Evolutionary conservation across 1,140 invertebrate genomes (phyloP), one percentile per base, ranked within the genome.

Genomic region (Venturia canescens): DNA sequence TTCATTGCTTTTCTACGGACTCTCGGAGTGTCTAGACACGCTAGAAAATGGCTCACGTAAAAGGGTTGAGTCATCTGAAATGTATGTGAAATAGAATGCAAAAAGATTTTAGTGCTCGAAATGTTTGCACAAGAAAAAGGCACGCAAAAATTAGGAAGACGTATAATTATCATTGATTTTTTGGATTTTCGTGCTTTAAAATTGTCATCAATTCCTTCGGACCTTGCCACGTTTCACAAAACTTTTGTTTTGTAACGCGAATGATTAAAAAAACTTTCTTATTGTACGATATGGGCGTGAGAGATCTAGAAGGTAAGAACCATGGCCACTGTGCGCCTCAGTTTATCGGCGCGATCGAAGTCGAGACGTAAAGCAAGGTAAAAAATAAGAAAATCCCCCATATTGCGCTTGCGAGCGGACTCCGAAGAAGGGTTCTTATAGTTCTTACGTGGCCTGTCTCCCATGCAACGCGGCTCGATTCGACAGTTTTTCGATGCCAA

Each of bases 271-370:
- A 21, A 72, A 21, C 21, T 7, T 7, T 4, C 21, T 50, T 31
- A 60, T 76, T 76, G 74, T 38, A 16, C 48, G 60, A 76, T 76
- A 76, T 76, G 74, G 60, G 18, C 27, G 34, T 21, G 70, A 70
- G 67, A 79, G 77, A 67, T 80, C 44, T 72, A 80, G 78, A 70
- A 21, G 48, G 48, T 27, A 57, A 50, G 29, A 80, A 80, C 78
- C 78, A 80, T 72, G 78, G 69, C 78, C 78, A 80, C 78, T 69
- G 69, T 44, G 70, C 23, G 60, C 60, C 26, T 66, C 60, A 1
- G 70, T 72, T 72, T 72, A 72, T 72, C 70, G 21, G 70, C 11
- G 21, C 70, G 70, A 72, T 72, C 70, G n/a, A 23, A 72, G 70
- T 38, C 29, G 67, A n/a, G 67, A 70, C 29, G 31, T n/a, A 48